Evolutionary conservation across 2,888 invertebrate species (phyloP).

Genomic region (Tiphia femorata): DNA sequence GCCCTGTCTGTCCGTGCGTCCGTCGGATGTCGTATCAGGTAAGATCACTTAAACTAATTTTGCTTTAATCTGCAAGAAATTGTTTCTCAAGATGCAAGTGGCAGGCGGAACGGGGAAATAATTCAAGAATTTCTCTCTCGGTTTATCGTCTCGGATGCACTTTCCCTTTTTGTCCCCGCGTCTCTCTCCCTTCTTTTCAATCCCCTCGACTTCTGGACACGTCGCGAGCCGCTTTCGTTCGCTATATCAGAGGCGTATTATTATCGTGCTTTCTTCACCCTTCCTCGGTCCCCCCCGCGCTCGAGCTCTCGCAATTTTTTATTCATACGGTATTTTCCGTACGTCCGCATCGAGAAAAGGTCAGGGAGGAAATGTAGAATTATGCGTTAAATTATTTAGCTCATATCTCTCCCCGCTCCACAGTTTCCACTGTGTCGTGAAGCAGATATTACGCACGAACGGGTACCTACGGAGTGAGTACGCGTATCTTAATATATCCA

Average conservation of each 20-base stretch:
- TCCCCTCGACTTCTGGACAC: not conserved
- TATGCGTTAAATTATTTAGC: conserved; percentile 5
- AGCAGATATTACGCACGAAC: conserved; percentile 15
- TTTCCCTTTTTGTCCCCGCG: not conserved
- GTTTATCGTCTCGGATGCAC: not conserved
- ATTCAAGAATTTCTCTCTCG: conserved; percentile 15
- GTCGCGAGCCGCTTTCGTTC: not conserved
- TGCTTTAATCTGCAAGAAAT: conserved; percentile 34
- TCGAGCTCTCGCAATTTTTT: not conserved
- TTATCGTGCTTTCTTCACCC: too few relatives aligned
- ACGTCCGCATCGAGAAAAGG: not conserved
- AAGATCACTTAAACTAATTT: conserved; percentile 34
- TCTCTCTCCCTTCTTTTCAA: not conserved
- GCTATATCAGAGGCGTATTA: not conserved
- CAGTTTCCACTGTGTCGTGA: conserved; percentile 7
- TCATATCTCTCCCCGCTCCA: too few relatives aligned
- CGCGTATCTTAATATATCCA: conserved; percentile 10
- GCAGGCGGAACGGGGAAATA: conserved; percentile 31
- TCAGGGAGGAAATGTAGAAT: conserved; percentile 9
- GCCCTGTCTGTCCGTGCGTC: too few relatives aligned
- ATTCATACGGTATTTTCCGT: not conserved
- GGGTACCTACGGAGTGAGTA: not conserved
- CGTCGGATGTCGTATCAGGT: conserved; percentile 9
- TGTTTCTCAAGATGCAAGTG: conserved; percentile 29
- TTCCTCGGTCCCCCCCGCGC: too few relatives aligned